Evolutionary conservation across 2,888 invertebrate genomes (phyloP).

Genomic region (Cephus runcator): DNA sequence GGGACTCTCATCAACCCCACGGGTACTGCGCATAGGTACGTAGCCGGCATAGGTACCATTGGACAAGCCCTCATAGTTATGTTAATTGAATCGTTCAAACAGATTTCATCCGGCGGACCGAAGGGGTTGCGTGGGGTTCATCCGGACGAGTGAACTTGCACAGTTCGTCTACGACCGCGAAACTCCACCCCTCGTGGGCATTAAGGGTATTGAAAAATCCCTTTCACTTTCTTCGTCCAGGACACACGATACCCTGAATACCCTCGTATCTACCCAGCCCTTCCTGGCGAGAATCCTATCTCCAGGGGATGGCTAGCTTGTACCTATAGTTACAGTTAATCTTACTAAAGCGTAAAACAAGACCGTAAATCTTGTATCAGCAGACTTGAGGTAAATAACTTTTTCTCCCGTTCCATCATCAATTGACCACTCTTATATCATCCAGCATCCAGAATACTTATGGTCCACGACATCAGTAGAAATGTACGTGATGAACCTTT

Average conservation of each 20-base stretch:
- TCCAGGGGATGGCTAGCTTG: neutral
- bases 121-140: conserved; percentile 5
- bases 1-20: neutral
- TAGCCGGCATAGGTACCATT: neutral
- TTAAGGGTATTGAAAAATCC: neutral
- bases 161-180: neutral
- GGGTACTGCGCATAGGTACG: neutral
- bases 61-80: neutral
- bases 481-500: neutral
- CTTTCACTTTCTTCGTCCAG: neutral
- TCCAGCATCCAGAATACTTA: neutral
- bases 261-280: neutral
- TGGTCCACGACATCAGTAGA: neutral
- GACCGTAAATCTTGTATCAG: neutral
- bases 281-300: neutral
- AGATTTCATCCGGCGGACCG: conserved; percentile 7
- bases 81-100: conserved; percentile 45
- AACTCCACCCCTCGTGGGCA: neutral
- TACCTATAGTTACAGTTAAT: neutral
- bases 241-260: neutral
- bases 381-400: neutral
- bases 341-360: neutral
- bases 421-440: neutral
- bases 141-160: neutral
- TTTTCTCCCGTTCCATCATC: neutral